Evolutionary conservation across 2,113 vertebrate species (phyloP), one percentile per base, ranked within the genome.

Genomic region (Micronycteris hirsuta): DNA sequence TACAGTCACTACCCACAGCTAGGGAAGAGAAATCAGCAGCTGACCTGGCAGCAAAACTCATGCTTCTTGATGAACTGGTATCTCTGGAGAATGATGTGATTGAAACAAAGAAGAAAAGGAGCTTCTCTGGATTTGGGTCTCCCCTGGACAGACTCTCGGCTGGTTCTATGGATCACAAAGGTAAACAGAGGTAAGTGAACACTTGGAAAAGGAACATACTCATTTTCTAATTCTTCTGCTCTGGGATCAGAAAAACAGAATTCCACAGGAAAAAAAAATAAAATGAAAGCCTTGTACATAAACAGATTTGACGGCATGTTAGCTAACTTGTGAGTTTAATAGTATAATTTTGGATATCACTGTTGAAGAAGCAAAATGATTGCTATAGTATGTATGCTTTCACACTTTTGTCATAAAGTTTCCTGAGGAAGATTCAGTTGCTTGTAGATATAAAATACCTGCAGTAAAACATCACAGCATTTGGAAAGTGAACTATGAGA

Each of bases 41-140:
- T 19, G 98, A 96, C 47, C 93, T 99, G 33, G 97, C 95, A 20
- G 93, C 97, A 12, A 99, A 99, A 89, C 96, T 99, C 14, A 89
- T 99, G 47, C 97, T 98, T 89, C 96, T 99, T 11, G 98, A 99
- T 89, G 98, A 99, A 43, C 95, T 99, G 92, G 98, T 98, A 38
- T 98, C 98, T 94, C 94, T 98, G 97, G 99, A 99, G 95, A 99
- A 99, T 0, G 99, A 99, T 0, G 99, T 99, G 91, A 98, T 98
- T 0, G 99, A 99, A 98, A 99, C 99, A 16, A 99, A 99, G 98
- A 99, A 97, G 97, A 99, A 99, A 97, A 99, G 99, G 93, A 99
- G 99, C 81, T 99, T 99, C 96, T 96, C 99, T 2, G 99, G 99
- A 41, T 99, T 99, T 97, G 99, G 98, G 4, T 98, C 98, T 7